Evolutionary conservation across 1,140 invertebrate species (phyloP).

Genomic region (Elymnias hypermnestra): DNA sequence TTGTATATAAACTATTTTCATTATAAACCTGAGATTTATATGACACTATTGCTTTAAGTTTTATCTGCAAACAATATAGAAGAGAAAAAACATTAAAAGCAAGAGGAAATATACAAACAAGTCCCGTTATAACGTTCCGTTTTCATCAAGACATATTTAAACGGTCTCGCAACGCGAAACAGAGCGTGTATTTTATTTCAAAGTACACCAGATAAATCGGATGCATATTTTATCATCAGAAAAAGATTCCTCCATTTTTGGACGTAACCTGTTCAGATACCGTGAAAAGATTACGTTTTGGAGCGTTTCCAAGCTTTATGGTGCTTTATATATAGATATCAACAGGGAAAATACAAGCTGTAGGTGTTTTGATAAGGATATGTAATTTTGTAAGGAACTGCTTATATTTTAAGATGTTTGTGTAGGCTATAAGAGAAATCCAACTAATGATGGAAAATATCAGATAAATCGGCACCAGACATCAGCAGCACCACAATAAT

Average conservation of each 20-base stretch:
- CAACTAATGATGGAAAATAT: no score
- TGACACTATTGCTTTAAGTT: no score
- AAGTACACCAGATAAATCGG: slow-evolving; percentile 19
- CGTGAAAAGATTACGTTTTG: slow-evolving; percentile 34
- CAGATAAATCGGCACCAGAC: no score
- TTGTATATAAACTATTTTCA: no score
- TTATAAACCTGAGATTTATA: no score
- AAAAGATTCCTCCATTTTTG: slow-evolving; percentile 26
- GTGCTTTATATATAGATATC: background rate
- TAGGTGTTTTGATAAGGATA: background rate
- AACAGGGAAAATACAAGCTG: background rate
- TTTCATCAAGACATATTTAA: slow-evolving; percentile 20
- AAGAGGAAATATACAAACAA: background rate
- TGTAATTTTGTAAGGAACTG: no score
- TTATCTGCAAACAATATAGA: background rate
- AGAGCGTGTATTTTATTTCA: slow-evolving; percentile 18
- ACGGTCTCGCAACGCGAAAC: slow-evolving; percentile 14
- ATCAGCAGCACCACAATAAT: no score
- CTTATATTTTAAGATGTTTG: no score
- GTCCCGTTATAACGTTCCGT: background rate
- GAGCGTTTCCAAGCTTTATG: slow-evolving; percentile 25
- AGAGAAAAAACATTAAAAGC: background rate
- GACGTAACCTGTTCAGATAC: slow-evolving; percentile 27
- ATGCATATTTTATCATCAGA: slow-evolving; percentile 32
- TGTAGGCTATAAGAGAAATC: no score